Base-by-base conservation (phyloP, 2,797 vertebrate species). In the Mareca strepera region DNA sequence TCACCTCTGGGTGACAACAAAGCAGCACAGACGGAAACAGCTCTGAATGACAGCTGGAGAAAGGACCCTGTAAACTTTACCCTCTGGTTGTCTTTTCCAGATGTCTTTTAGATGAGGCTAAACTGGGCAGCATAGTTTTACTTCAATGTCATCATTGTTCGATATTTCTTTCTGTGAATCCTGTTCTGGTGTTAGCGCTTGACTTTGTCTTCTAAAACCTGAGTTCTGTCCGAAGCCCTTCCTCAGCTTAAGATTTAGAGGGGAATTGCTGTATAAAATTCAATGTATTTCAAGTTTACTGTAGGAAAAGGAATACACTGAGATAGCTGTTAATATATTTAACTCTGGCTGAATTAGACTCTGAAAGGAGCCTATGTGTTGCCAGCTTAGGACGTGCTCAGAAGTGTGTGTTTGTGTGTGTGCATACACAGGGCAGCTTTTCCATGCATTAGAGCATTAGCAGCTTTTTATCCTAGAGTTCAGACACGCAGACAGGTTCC, bases 251-350 rank as follows among this genome's bases (percentile, higher is more conserved):
- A 37, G 33, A 8, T 50, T 28, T 31, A 37, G 39, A 43, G 33
- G 73, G 33, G 55, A 0, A 0, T 69, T 69, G 10, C 3, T 43
- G 31, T 43, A 8, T 17, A 33, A 33, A 56, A 50, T 10, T 10
- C 31, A 33, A 17, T 0, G 1, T 23, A 16, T 21, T 43, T 63
- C 17, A 44, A 22, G 59, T 35, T 41, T 50, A 13, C 52, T 16
- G 22, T 18, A 56, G 46, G 58, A 33, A 55, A 26, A 74, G 52
- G 25, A 44, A 17, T 41, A 7, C 2, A 1, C 6, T 11, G 58
- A 25, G 48, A 48, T 48, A 44, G 7, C 22, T 56, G 9, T 16
- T 18, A 44, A 14, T 22, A 20, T 39, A 15, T 59, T 23, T 60
- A 25, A 16, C 1, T 0, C 31, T 59, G 56, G 23, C 31, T 52